Percentiles rank a stretch among this genome's conserved stretches.
phyloP scores from a whole-genome alignment of 2,888 invertebrate genomes.

The Pammene fasciana region DNA sequence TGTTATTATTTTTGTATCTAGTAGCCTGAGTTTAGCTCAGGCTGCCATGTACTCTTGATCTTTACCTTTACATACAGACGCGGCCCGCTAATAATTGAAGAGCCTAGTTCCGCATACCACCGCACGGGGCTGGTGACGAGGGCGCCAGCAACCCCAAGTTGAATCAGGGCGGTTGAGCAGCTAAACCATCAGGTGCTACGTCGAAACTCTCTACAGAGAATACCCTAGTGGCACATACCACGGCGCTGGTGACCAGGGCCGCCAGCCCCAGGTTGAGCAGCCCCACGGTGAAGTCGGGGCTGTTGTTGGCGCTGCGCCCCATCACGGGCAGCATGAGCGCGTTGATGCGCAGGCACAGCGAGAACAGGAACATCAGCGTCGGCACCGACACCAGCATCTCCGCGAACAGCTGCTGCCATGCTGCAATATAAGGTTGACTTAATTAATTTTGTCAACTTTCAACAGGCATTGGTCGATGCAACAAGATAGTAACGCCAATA shows the following conservation, averaged over 20 bases:
- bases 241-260: constrained; percentile 47
- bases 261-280: constrained; percentile 58
- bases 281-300: constrained; percentile 61
- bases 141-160: constrained; percentile 57
- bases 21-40: no score
- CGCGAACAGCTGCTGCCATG: constrained; percentile 66
- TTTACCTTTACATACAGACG: no score
- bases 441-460: no score
- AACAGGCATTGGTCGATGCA: no score
- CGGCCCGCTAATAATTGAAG: no score
- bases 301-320: constrained; percentile 55
- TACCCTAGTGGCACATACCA: constrained; percentile 50
- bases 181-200: no score
- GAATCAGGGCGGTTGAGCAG: no score
- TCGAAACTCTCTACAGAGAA: no score
- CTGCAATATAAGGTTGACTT: constrained; percentile 49
- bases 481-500: no score
- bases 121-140: constrained; percentile 51
- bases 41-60: no score
- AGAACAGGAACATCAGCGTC: constrained; percentile 53
- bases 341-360: constrained; percentile 56
- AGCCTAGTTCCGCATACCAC: constrained; percentile 50
- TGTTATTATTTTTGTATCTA: no score
- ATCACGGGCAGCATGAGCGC: constrained; percentile 66
- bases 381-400: constrained; percentile 60